Percentiles rank a stretch among this genome's conserved stretches.
phyloP scores from a whole-genome alignment of 2,797 vertebrate species.

The Huso huso region DNA sequence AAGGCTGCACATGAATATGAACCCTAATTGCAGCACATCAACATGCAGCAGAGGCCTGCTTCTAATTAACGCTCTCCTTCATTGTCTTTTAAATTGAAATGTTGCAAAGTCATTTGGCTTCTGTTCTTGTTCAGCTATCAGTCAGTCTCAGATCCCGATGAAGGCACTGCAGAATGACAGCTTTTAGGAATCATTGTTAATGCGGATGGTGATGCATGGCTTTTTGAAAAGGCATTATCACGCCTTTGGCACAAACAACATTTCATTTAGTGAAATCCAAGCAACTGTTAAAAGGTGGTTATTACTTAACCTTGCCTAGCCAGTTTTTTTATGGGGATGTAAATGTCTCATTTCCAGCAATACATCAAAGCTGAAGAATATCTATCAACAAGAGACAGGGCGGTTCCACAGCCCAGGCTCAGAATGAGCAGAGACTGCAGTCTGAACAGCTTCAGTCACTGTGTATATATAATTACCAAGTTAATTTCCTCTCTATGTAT shows the following conservation, averaged over 20 bases:
- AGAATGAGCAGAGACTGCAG: too few species aligned
- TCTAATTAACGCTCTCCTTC: not conserved
- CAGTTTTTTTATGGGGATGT: not conserved
- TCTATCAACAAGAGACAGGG: not conserved
- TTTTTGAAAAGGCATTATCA: not conserved
- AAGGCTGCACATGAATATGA: not conserved
- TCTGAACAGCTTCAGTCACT: too few species aligned
- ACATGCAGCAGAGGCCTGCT: not conserved
- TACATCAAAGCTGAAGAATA: not conserved
- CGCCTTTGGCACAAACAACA: not conserved
- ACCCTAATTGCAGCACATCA: conserved; percentile 3
- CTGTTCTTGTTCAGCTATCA: not conserved
- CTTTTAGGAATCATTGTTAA: conserved; percentile 1
- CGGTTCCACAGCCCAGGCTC: not conserved
- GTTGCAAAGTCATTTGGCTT: not conserved
- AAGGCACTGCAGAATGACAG: conserved; percentile 6
- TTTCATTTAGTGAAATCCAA: not conserved
- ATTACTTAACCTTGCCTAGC: conserved; percentile 4
- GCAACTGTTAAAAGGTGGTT: not conserved
- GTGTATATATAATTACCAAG: too few species aligned
- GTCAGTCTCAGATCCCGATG: not conserved
- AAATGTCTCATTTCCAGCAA: not conserved
- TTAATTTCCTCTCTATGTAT: too few species aligned
- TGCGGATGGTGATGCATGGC: not conserved
- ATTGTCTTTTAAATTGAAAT: conserved; percentile 1